Evolutionary conservation across 2,888 invertebrate genomes (phyloP).

Genomic region (Drosophila longiperda): DNA sequence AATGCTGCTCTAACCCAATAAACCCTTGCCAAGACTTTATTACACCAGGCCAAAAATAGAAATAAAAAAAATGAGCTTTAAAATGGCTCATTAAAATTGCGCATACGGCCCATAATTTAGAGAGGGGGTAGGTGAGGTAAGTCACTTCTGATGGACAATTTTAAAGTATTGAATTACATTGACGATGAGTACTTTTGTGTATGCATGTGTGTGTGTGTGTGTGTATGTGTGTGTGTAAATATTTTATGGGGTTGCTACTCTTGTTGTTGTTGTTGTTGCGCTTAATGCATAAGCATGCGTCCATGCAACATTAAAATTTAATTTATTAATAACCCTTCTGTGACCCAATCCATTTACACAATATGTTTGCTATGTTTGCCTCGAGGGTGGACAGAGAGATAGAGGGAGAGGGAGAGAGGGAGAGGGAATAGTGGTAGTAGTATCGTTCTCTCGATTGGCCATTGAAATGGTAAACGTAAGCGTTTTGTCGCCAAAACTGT

Average conservation of each 20-base stretch:
- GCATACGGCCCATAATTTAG: constrained; percentile 39
- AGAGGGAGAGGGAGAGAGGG: background rate
- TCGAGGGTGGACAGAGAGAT: background rate
- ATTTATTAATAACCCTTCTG: constrained; percentile 77
- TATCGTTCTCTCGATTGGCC: constrained; percentile 5
- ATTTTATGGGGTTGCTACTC: constrained; percentile 28
- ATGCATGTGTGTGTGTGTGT: background rate
- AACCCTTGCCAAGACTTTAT: constrained; percentile 48
- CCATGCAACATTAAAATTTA: constrained; percentile 55
- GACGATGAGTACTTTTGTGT: constrained; percentile 38
- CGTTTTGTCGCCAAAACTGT: constrained; percentile 59
- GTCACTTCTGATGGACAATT: constrained; percentile 43
- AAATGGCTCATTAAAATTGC: constrained; percentile 59
- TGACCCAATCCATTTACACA: constrained; percentile 50
- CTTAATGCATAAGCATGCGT: constrained; percentile 33
- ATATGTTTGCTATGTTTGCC: constrained; percentile 30
- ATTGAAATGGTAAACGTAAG: constrained; percentile 53
- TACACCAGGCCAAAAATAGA: constrained; percentile 27
- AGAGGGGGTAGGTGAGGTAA: background rate
- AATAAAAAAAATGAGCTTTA: constrained; percentile 47
- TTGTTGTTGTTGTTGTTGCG: background rate
- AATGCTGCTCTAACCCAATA: constrained; percentile 49
- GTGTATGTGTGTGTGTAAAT: constrained; percentile 19
- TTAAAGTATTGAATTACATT: constrained; percentile 71
- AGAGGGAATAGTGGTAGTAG: background rate